Base-by-base conservation (phyloP, 1,140 invertebrate genomes). In the Ceratoteleas bidentatus region DNA sequence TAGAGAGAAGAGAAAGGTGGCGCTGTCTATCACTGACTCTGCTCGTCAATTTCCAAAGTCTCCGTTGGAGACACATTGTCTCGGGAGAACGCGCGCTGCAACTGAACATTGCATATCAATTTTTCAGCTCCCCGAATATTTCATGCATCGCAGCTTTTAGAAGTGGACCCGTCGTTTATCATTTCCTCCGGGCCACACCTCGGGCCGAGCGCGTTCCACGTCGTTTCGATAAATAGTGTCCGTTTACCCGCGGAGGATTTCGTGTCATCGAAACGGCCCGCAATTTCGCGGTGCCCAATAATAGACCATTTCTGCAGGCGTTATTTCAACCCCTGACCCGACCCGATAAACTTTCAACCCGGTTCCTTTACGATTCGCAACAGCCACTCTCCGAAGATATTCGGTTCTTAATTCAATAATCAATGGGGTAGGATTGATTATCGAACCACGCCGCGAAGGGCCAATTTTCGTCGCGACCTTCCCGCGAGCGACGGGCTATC, bases 281-380 rank as follows among this genome's bases (percentile, higher is more conserved):
- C 32, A 14, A 62, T 65, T 58, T 65, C 34, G 33, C 52, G 16
- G 5, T 65, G 24, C 8, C 62, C 49, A 66, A 66, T 75, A 75
- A 75, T 66, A 75, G 62, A 66, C 36, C 14, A 74, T 65, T 74
- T 74, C 54, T 61, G 38, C 47, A 8, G 43, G 49, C 60, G 24
- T 73, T 64, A 73, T 73, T 73, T 73, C 47, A 54, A 43, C n/a
- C 13, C 60, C 38, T 58, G 72, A 66, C 72, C 61, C 75, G 83
- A 84, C 85, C 85, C 68, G 81, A 84, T 87, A 84, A 87, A 87
- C 85, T 87, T 87, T 87, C 69, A 82, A 84, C 84, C 84, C 58
- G 78, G 73, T 84, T 85, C 38, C 36, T 72, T 62, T 72, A 43
- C 53, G 52, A 60, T 43, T 11, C 45, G 36, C 58, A 60, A 61